Percentiles rank a stretch among this genome's conserved stretches.
phyloP scores from a whole-genome alignment of 2,888 invertebrate species.

The Leptura quadrifasciata region DNA sequence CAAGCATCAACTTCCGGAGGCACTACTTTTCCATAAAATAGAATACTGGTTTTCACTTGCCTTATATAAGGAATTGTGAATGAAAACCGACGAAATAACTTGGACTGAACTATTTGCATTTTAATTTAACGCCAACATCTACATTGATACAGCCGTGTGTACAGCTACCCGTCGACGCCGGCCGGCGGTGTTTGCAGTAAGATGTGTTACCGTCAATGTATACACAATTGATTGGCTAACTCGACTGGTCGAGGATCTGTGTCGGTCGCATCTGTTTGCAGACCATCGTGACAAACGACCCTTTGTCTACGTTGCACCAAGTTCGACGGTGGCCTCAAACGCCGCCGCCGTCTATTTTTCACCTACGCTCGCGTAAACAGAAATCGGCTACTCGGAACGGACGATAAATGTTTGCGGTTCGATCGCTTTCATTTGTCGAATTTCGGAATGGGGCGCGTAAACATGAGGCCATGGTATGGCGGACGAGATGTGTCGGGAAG shows the following conservation, averaged over 20 bases:
- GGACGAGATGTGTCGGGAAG: conserved; percentile 3
- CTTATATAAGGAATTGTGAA: no score
- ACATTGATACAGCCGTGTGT: not conserved
- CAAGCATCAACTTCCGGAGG: no score
- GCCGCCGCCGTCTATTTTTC: conserved; percentile 15
- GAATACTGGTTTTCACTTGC: no score
- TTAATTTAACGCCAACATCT: not conserved
- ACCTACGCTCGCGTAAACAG: conserved; percentile 27
- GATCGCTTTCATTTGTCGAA: conserved; percentile 43
- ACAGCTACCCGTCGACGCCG: not conserved
- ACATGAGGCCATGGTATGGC: conserved; percentile 12
- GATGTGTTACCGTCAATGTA: conserved; percentile 15
- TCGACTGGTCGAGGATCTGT: not conserved
- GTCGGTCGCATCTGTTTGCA: conserved; percentile 12
- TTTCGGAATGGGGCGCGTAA: conserved; percentile 36
- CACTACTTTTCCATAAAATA: no score
- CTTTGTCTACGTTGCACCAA: conserved; percentile 35
- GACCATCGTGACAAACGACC: conserved; percentile 35
- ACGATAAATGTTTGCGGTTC: conserved; percentile 41
- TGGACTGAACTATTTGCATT: not conserved
- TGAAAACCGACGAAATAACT: not conserved
- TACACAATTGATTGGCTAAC: conserved; percentile 14
- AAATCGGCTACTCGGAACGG: conserved; percentile 5
- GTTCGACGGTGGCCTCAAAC: conserved; percentile 42
- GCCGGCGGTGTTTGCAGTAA: not conserved